Evolutionary conservation across 23 tunicate species (phyloP), one percentile per base, ranked within the genome.

Genomic region (Styela plicata): DNA sequence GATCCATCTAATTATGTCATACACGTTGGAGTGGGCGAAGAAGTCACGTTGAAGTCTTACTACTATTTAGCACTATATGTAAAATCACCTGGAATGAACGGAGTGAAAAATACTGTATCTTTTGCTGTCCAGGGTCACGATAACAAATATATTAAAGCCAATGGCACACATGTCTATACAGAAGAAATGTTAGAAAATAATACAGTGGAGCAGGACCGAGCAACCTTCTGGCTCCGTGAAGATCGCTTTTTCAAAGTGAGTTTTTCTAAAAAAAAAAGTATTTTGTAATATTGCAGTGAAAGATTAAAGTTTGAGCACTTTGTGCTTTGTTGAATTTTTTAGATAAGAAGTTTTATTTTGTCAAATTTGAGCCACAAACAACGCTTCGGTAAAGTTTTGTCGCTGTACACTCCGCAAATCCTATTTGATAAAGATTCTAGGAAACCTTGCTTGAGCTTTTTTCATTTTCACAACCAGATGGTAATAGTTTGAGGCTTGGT

Each of bases 61-160:
- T 66, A 66, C 16, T 66, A 66, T 17, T 66, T 66, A 17, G 71
- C 71, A 17, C 31, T 66, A 25, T 66, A 66, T 28, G 71, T 66
- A 3, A 26, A 66, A 66, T 66, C 71, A 3, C 71, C 71, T 7
- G 71, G 71, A 66, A 10, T 66, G 7, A 66, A 66, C 31, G 71
- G 71, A 10, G 71, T 28, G 71, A 66, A 66, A 66, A 28, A 66
- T 17, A 66, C 71, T 3, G 71, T 66, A 66, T 66, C 71, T 17
- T 5, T 66, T 66, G 16, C 10, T 7, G 71, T 66, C 10, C 71
- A 66, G 17, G 71, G 71, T 17, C 10, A 66, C 17, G 17, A 17
- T 5, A 25, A 26, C 30, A 26, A 28, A 66, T 66, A 66, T 28
- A 66, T 66, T 17, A 66, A 66, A 28, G 10, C 71, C 30, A 66